Evolutionary conservation across 2,113 vertebrate genomes (phyloP).

Genomic region (Lampris incognitus): DNA sequence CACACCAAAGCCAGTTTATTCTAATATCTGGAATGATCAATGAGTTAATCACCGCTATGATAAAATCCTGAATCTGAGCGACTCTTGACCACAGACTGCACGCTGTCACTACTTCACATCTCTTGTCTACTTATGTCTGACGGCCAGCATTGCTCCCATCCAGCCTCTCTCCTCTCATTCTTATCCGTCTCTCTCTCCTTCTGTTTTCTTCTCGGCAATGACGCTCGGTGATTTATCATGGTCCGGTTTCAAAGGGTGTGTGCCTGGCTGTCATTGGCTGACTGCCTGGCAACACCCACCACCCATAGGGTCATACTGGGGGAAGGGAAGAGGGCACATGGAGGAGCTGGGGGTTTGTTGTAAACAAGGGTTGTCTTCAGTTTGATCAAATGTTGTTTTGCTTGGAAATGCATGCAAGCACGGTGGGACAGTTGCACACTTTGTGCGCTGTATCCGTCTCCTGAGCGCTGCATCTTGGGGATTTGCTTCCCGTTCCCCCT

Average conservation of each 20-base stretch:
- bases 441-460: background rate
- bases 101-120: background rate
- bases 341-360: background rate
- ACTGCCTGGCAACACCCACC: conserved; percentile 77
- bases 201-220: conserved; percentile 17
- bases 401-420: conserved; percentile 1
- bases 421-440: background rate
- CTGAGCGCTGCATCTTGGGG: background rate
- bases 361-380: conserved; percentile 39
- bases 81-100: background rate
- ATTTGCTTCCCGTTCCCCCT: background rate
- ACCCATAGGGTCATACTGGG: conserved; percentile 40
- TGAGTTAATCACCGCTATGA: no score
- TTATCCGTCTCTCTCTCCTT: background rate
- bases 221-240: conserved; percentile 59
- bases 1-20: background rate
- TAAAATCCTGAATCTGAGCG: no score
- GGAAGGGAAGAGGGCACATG: conserved; percentile 18
- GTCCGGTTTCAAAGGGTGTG: conserved; percentile 66
- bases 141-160: background rate
- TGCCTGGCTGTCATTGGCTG: conserved; percentile 72
- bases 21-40: no score
- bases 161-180: conserved; percentile 5
- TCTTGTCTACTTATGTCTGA: background rate
- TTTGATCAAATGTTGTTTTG: conserved; percentile 13